phyloP scores from a whole-genome alignment of 2,888 invertebrate genomes.

The Caenorhabditis drosophilae region DNA sequence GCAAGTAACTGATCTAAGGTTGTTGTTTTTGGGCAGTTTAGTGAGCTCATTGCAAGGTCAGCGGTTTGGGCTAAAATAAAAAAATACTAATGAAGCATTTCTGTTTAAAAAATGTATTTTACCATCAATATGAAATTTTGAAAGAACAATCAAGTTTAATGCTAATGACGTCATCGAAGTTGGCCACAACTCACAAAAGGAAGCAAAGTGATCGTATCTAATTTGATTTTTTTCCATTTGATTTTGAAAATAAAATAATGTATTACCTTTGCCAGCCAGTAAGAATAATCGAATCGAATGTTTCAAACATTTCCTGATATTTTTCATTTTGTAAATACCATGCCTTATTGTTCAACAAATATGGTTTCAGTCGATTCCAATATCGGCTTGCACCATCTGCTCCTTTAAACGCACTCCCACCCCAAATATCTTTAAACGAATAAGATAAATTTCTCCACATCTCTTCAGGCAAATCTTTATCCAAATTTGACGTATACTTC shows the following conservation, averaged over 20 bases:
- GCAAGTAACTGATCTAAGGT: slow-evolving; percentile 40
- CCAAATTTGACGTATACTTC: slow-evolving; percentile 52
- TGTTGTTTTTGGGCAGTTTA: slow-evolving; percentile 47
- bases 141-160: slow-evolving; percentile 39
- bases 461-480: slow-evolving; percentile 44
- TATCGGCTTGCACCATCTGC: slow-evolving; percentile 49
- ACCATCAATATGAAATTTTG: slow-evolving; percentile 49
- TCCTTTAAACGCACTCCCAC: slow-evolving; percentile 80
- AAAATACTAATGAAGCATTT: not conserved
- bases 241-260: not conserved
- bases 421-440: slow-evolving; percentile 78
- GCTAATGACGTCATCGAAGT: slow-evolving; percentile 54
- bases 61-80: slow-evolving; percentile 14
- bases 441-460: slow-evolving; percentile 55
- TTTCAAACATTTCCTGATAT: slow-evolving; percentile 38
- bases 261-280: slow-evolving; percentile 56
- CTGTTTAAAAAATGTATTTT: not conserved
- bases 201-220: slow-evolving; percentile 58
- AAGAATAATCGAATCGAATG: slow-evolving; percentile 47
- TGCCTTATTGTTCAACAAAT: slow-evolving; percentile 50
- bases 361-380: slow-evolving; percentile 51
- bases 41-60: slow-evolving; percentile 12
- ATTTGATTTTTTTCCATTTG: too few relatives aligned
- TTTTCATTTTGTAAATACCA: slow-evolving; percentile 50
- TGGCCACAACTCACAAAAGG: slow-evolving; percentile 51